Percentiles rank a stretch among this genome's conserved stretches.
Conservation (phyloP, 2,113 vertebrate genomes). For the Boulengeromyrus knoepffleri region DNA sequence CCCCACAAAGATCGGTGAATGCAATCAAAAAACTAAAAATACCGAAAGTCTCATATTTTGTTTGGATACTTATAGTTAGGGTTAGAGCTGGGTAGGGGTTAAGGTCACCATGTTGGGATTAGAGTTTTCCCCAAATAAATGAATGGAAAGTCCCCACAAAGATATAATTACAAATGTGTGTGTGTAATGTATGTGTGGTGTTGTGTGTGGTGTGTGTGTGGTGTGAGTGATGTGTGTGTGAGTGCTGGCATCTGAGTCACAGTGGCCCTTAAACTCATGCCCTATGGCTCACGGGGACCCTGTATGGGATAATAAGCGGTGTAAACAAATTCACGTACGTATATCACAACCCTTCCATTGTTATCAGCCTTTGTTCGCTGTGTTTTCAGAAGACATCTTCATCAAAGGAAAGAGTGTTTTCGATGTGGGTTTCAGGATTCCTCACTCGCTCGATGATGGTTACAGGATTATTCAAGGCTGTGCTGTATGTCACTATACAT, state of each 20-base stretch:
- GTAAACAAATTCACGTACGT: neutral
- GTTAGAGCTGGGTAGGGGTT: too few relatives aligned
- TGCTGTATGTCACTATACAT: neutral
- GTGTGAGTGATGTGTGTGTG: neutral
- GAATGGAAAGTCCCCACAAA: too few relatives aligned
- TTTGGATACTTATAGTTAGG: too few relatives aligned
- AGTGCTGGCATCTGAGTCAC: neutral
- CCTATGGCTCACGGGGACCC: neutral
- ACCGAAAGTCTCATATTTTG: too few relatives aligned
- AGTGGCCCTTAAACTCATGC: neutral
- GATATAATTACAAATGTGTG: neutral
- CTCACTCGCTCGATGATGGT: neutral
- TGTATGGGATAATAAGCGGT: neutral
- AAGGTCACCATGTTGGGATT: too few relatives aligned
- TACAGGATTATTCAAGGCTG: neutral
- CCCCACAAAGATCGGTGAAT: too few relatives aligned
- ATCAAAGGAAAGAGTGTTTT: neutral
- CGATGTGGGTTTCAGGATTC: neutral
- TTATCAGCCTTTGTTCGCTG: neutral
- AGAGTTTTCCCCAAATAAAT: too few relatives aligned
- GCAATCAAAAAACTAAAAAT: too few relatives aligned
- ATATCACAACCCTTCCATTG: neutral
- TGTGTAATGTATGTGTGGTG: neutral
- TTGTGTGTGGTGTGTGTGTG: too few relatives aligned
- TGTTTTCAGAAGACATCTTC: neutral